Evolutionary conservation across 1,140 invertebrate species (phyloP).

Genomic region (Formica exsecta): DNA sequence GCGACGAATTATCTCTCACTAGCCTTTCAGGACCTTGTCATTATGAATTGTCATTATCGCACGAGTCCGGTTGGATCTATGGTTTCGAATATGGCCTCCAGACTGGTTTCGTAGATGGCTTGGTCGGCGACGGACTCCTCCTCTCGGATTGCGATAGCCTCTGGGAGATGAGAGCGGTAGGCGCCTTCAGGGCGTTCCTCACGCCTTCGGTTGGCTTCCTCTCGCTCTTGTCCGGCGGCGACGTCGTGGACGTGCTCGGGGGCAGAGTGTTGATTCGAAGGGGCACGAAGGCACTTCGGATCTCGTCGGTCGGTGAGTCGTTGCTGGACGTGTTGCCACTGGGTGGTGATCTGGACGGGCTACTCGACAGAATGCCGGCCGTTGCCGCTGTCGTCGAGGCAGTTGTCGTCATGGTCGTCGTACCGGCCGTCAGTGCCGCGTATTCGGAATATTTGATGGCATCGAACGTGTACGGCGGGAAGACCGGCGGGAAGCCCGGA

Average conservation of each 20-base stretch:
- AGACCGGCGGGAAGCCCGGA: conserved; percentile 78
- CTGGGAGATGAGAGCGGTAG: conserved; percentile 84
- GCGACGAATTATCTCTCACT: conserved; percentile 71
- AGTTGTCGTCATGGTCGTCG: conserved; percentile 15
- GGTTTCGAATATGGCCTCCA: conserved; percentile 91
- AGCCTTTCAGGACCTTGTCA: conserved; percentile 74
- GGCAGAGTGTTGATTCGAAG: conserved; percentile 83
- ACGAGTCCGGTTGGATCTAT: background rate
- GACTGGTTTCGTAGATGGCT: conserved; percentile 89
- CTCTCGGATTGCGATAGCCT: conserved; percentile 84
- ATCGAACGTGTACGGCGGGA: conserved; percentile 80
- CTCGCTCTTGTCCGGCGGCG: conserved; percentile 85
- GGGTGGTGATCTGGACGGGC: conserved; percentile 77
- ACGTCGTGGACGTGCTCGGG: conserved; percentile 82
- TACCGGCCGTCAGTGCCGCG: conserved; percentile 40
- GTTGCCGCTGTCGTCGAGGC: no score
- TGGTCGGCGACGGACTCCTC: conserved; percentile 87
- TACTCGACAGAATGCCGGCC: conserved; percentile 46
- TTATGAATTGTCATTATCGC: background rate
- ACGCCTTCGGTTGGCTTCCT: conserved; percentile 74
- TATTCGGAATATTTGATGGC: conserved; percentile 80
- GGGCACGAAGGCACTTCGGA: conserved; percentile 91
- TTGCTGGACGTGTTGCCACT: conserved; percentile 85
- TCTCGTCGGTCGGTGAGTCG: conserved; percentile 88
- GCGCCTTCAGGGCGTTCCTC: conserved; percentile 89